Conservation (phyloP, 2,797 vertebrate genomes). For the Dicrostonyx torquatus region DNA sequence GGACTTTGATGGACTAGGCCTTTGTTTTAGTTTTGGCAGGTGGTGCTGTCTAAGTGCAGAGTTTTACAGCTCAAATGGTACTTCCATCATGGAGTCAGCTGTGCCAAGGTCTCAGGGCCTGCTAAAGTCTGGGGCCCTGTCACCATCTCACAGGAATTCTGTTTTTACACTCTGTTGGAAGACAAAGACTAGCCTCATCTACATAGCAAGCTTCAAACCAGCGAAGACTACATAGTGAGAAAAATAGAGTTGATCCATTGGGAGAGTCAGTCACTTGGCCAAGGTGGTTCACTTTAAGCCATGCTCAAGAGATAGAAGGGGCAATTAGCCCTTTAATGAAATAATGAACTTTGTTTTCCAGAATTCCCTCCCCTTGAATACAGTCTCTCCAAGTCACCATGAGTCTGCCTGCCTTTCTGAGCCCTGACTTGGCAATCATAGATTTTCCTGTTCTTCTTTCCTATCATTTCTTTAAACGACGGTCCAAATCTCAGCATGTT, state of each 20-base stretch:
- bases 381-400: neutral
- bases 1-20: neutral
- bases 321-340: neutral
- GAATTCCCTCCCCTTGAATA: neutral
- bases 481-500: neutral
- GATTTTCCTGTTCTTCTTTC: neutral
- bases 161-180: neutral
- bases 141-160: neutral
- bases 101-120: neutral
- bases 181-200: neutral
- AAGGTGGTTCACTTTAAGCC: neutral
- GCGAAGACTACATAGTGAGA: neutral
- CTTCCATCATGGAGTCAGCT: neutral
- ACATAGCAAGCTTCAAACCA: neutral
- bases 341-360: neutral
- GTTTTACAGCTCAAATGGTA: neutral
- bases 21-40: neutral
- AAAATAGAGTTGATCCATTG: neutral
- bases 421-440: neutral
- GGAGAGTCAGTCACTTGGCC: neutral
- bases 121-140: neutral
- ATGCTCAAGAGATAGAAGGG: neutral
- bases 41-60: neutral
- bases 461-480: neutral
- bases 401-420: neutral